These are phyloP conservation scores for Panthera uncia DNA, from an alignment of 2,113 vertebrate species.

Conservation along the genomic window DNA sequence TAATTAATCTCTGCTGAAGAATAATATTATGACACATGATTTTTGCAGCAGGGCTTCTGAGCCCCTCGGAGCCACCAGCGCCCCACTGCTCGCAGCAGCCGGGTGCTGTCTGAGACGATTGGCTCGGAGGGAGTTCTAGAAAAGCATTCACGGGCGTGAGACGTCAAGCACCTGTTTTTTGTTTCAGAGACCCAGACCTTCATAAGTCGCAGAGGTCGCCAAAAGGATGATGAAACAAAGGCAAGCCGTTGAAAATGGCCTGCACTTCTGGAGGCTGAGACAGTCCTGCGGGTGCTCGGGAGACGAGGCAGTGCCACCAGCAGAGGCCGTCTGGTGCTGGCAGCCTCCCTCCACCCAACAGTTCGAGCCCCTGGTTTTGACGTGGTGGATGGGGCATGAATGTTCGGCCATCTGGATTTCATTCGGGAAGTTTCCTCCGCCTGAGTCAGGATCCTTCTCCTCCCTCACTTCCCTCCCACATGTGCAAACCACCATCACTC, in stretches of 20 bases:
- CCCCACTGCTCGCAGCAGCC: slow-evolving; percentile 43
- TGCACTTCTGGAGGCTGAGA: background rate
- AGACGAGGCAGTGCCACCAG: rapidly evolving
- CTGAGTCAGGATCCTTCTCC: background rate
- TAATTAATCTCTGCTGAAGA: slow-evolving; percentile 73
- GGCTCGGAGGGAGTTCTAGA: slow-evolving; percentile 62
- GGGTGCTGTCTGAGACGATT: slow-evolving; percentile 59
- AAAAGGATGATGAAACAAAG: slow-evolving; percentile 73
- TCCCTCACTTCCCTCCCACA: background rate
- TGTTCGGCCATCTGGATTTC: background rate
- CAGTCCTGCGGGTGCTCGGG: background rate
- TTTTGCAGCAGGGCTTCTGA: background rate
- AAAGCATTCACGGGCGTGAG: slow-evolving; percentile 47
- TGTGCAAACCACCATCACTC: background rate
- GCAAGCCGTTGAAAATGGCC: slow-evolving; percentile 56
- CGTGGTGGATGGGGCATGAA: background rate
- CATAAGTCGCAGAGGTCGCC: slow-evolving; percentile 68
- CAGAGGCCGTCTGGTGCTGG: background rate
- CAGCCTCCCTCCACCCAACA: no score
- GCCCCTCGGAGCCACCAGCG: background rate
- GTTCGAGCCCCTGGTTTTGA: background rate
- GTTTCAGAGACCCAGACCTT: slow-evolving; percentile 72
- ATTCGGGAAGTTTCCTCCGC: background rate
- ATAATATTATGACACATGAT: slow-evolving; percentile 78
- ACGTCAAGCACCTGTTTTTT: slow-evolving; percentile 67